Evolutionary conservation across 2,113 vertebrate genomes (phyloP), one percentile per base, ranked within the genome.

Genomic region (Geothlypis trichas): DNA sequence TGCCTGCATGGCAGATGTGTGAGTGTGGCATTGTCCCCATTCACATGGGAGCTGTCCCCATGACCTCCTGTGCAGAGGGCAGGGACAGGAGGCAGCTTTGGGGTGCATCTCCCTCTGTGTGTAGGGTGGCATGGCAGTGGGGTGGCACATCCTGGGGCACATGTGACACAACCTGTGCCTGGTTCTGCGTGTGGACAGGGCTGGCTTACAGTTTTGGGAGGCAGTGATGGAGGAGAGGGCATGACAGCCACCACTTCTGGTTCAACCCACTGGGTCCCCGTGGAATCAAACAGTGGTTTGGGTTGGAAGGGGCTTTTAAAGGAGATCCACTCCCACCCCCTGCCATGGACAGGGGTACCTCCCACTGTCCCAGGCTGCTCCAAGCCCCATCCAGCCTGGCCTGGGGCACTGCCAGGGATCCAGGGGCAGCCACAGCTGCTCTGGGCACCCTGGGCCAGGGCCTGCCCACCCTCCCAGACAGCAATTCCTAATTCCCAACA

Each of bases 381-480:
- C 28, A 2, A 61, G 13, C 23, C 20, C 52, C 0, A 0, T 41
- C 52, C 77, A 67, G 0, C 37, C n/a, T 42, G 47, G 1, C 18
- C 18, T 49, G 0, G 57, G 2, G 2, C 12, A 16, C 17, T 30
- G 0, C 46, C 79, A 82, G 75, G 35, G 35, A 69, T 65, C 1
- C 58, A 73, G 82, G 22, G 31, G 4, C 63, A 49, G 12, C 54
- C 0, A 4, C 59, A 33, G 9, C 52, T 19, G 35, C 52, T 67
- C n/a, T 33, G 83, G 54, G 39, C 9, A 73, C 3, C 54, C 39
- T 41, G 12, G 0, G 14, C 27, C 68, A 33, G 62, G 4, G 30
- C 1, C 5, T 83, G 10, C 31, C 51, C 81, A 44, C 39, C 21
- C 57, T 73, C 39, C 1, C 68, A 37, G 3, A 0, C 26, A 84